Conservation (phyloP, 2,797 vertebrate genomes). For the Chiroxiphia lanceolata region DNA sequence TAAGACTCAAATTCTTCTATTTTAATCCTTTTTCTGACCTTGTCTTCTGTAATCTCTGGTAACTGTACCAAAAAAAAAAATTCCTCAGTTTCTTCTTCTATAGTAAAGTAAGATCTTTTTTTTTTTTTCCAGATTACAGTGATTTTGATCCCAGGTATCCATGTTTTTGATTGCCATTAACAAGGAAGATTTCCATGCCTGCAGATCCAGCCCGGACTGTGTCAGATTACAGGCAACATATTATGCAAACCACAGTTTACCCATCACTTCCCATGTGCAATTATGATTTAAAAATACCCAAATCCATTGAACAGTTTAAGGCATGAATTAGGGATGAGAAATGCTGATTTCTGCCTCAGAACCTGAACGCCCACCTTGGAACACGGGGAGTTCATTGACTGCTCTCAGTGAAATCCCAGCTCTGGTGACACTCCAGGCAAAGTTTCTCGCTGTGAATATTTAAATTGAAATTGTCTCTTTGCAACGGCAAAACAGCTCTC, state of each 20-base stretch:
- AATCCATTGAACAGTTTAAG: not conserved
- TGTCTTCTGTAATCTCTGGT: not conserved
- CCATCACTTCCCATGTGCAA: not conserved
- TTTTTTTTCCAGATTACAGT: not conserved
- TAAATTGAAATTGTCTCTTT: not conserved
- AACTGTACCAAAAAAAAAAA: not conserved
- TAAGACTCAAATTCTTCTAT: not conserved
- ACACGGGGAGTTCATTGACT: not conserved
- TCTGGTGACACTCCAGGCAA: not conserved
- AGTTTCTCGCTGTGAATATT: not conserved
- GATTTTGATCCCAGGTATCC: not conserved
- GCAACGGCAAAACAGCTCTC: fast-evolving
- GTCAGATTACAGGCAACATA: not conserved
- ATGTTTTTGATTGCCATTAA: not conserved
- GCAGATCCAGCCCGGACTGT: not conserved
- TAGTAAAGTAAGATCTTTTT: not conserved
- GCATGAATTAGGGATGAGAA: not conserved
- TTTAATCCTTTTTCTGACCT: constrained; percentile 3
- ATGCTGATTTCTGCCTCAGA: not conserved
- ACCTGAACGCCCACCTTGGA: not conserved
- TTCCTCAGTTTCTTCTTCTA: not conserved
- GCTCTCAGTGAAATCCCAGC: not conserved
- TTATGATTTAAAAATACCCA: not conserved
- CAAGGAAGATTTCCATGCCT: not conserved
- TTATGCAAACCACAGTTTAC: not conserved